Evolutionary conservation across 2,888 invertebrate genomes (phyloP).

Genomic region (Harpalus rubripes): DNA sequence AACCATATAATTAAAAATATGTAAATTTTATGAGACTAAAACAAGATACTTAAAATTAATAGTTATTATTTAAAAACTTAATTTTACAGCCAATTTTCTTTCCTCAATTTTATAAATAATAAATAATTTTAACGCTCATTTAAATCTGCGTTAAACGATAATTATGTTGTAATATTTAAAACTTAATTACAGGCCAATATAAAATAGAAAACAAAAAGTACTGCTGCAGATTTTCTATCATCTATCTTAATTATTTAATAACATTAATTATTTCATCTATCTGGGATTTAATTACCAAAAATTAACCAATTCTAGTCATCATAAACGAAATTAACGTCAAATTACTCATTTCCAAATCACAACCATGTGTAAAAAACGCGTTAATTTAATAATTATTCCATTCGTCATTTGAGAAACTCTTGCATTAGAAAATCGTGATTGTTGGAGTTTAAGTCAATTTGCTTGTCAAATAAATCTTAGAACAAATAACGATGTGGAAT

Average conservation of each 20-base stretch:
- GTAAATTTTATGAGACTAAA: slow-evolving; percentile 7
- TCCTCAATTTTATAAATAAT: slow-evolving; percentile 20
- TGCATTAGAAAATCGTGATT: slow-evolving; percentile 40
- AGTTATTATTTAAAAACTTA: slow-evolving; percentile 6
- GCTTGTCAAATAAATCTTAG: slow-evolving; percentile 43
- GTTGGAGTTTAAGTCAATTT: slow-evolving; percentile 37
- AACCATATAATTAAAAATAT: slow-evolving; percentile 8
- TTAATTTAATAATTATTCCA: slow-evolving; percentile 45
- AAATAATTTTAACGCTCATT: slow-evolving; percentile 8
- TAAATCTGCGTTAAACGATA: neutral
- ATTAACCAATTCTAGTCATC: slow-evolving; percentile 42
- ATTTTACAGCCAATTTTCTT: slow-evolving; percentile 6
- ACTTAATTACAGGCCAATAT: slow-evolving; percentile 36
- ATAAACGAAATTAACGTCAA: slow-evolving; percentile 40
- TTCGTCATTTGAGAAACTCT: slow-evolving; percentile 30
- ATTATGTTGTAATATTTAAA: slow-evolving; percentile 47
- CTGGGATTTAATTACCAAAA: slow-evolving; percentile 35
- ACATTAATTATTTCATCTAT: slow-evolving; percentile 40
- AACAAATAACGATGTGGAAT: slow-evolving; percentile 18
- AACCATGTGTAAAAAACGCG: slow-evolving; percentile 18
- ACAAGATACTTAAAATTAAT: slow-evolving; percentile 1
- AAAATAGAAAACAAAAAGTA: slow-evolving; percentile 19
- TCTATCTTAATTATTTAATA: slow-evolving; percentile 55
- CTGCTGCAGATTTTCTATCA: slow-evolving; percentile 1
- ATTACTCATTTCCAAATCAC: slow-evolving; percentile 39